Conservation (phyloP, 2,113 vertebrate genomes). For the Rostratula benghalensis region DNA sequence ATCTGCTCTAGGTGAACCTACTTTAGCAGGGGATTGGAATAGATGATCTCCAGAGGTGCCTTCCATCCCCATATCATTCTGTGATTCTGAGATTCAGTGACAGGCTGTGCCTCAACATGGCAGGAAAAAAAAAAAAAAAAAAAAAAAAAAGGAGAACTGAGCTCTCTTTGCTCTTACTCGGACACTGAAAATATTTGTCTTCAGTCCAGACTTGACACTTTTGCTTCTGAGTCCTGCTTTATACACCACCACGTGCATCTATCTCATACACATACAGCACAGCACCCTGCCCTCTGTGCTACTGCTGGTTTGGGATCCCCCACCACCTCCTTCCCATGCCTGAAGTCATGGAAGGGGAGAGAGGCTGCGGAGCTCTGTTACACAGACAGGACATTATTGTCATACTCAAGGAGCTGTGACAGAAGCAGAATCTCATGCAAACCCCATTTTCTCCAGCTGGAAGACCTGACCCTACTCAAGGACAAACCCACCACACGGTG, state of each 20-base stretch:
- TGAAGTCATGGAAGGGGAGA: not conserved
- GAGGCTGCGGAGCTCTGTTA: not conserved
- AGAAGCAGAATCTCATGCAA: not conserved
- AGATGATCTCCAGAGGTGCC: too few species aligned
- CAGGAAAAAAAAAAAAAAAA: not conserved
- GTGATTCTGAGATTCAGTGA: too few species aligned
- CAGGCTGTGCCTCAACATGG: not conserved
- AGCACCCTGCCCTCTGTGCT: not conserved
- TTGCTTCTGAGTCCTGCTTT: not conserved
- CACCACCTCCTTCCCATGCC: not conserved
- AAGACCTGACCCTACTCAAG: not conserved
- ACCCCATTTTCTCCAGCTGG: not conserved
- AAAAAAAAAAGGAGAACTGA: not conserved
- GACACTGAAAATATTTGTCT: not conserved
- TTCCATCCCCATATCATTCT: too few species aligned
- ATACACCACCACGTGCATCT: rapidly evolving
- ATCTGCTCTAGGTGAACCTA: too few species aligned
- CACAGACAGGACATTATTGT: not conserved
- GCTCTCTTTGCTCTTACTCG: not conserved
- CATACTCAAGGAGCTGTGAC: not conserved
- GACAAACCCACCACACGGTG: not conserved
- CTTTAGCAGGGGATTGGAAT: too few species aligned
- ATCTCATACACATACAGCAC: rapidly evolving
- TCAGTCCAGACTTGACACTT: not conserved
- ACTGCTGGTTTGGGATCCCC: not conserved